Conservation (phyloP, 2,113 vertebrate genomes). For the Caretta caretta region DNA sequence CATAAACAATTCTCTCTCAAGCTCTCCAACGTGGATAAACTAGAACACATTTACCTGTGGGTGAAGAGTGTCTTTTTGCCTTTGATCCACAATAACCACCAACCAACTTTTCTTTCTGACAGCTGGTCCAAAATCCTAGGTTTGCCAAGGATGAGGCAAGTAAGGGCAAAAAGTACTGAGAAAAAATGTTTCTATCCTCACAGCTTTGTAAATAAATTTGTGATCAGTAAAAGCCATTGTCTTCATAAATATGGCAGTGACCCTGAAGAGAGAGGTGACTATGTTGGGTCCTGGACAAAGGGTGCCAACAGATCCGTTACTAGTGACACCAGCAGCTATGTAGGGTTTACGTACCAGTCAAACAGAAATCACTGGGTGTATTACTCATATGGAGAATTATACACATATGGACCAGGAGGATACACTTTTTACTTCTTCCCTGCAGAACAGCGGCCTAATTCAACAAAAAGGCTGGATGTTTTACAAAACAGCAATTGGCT, state of each 20-base stretch:
- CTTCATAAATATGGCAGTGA: slow-evolving; percentile 49
- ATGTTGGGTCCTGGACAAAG: slow-evolving; percentile 52
- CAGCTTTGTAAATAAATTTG: background rate
- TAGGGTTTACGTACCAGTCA: slow-evolving; percentile 65
- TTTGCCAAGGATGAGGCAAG: slow-evolving; percentile 75
- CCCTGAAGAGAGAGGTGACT: slow-evolving; percentile 45
- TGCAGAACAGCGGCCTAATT: slow-evolving; percentile 44
- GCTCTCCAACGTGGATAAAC: slow-evolving; percentile 6
- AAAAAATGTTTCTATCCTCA: slow-evolving; percentile 39
- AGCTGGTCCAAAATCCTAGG: slow-evolving; percentile 74
- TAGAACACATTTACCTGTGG: slow-evolving; percentile 64
- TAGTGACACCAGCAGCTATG: background rate
- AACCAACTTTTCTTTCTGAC: slow-evolving; percentile 43
- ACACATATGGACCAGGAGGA: slow-evolving; percentile 66
- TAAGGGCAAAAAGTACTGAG: slow-evolving; percentile 39
- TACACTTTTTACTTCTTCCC: slow-evolving; percentile 76
- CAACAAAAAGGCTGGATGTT: slow-evolving; percentile 40
- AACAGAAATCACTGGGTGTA: slow-evolving; percentile 50
- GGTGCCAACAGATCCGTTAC: background rate
- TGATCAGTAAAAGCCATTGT: slow-evolving; percentile 59
- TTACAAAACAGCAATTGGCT: slow-evolving; percentile 70
- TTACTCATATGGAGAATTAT: slow-evolving; percentile 41
- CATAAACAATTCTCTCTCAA: slow-evolving; percentile 31
- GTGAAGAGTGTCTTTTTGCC: slow-evolving; percentile 37
- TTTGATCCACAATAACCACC: slow-evolving; percentile 64